Percentiles rank a stretch among this genome's conserved stretches.
Evolutionary conservation across 2,113 vertebrate genomes (phyloP).

Genomic region (Eclectus roratus): DNA sequence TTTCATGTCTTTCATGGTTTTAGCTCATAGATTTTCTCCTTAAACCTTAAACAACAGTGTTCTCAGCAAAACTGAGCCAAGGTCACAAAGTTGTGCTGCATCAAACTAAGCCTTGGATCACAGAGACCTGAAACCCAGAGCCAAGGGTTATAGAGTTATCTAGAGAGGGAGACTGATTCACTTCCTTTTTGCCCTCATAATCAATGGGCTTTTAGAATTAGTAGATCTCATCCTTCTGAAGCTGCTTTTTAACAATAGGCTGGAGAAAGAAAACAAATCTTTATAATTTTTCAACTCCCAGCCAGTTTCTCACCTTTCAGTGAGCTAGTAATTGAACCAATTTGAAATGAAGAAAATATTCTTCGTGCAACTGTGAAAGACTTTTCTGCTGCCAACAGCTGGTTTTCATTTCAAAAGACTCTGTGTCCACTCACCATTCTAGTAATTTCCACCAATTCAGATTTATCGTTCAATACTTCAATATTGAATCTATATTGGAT

Average conservation of each 20-base stretch:
- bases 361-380: neutral
- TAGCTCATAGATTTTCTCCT: neutral
- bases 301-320: neutral
- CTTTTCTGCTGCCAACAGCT: neutral
- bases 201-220: neutral
- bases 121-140: neutral
- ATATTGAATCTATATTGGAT: neutral
- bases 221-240: neutral
- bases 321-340: neutral
- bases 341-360: conserved; percentile 18
- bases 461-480: neutral
- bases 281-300: neutral
- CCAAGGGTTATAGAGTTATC: neutral
- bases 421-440: neutral
- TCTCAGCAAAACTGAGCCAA: neutral
- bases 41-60: neutral
- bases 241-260: neutral
- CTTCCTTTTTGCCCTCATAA: neutral
- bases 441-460: neutral
- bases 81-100: neutral
- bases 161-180: neutral
- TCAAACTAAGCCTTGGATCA: neutral
- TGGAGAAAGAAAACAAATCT: neutral
- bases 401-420: neutral
- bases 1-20: neutral